Percentiles rank a stretch among this genome's conserved stretches.
These are phyloP conservation scores for Apamea monoglypha DNA, from an alignment of 2,888 invertebrate species.

Conservation along the genomic window DNA sequence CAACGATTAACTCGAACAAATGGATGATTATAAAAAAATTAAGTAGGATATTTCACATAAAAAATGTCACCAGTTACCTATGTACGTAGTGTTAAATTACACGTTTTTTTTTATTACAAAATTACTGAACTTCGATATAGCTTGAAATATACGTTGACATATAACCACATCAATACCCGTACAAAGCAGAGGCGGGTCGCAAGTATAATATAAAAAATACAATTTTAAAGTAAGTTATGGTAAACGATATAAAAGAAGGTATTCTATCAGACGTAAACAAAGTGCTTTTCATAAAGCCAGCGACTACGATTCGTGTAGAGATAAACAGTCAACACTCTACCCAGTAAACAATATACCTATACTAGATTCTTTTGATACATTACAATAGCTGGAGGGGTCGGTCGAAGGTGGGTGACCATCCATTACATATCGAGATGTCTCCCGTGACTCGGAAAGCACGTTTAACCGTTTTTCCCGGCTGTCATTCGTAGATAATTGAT, in stretches of 20 bases:
- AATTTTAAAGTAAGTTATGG: background rate
- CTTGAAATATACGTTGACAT: background rate
- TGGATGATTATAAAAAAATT: background rate
- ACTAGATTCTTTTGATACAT: background rate
- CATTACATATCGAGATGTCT: background rate
- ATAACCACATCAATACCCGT: background rate
- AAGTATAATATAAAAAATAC: background rate
- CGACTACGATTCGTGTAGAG: background rate
- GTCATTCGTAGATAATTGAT: background rate
- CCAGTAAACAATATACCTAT: background rate
- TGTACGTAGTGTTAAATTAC: too few species aligned
- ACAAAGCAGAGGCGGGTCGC: background rate
- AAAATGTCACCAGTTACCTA: too few species aligned
- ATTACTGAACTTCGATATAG: background rate
- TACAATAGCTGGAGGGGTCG: background rate
- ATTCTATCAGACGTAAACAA: background rate
- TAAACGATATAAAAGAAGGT: conserved; percentile 5
- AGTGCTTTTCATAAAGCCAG: background rate
- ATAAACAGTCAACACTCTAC: background rate
- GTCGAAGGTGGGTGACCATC: background rate
- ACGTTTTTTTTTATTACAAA: background rate
- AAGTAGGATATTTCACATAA: too few species aligned
- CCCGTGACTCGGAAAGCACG: background rate
- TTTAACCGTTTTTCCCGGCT: background rate
- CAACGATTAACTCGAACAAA: background rate